Conservation (phyloP, 2,888 invertebrate genomes). For the Zelleria hepariella region DNA sequence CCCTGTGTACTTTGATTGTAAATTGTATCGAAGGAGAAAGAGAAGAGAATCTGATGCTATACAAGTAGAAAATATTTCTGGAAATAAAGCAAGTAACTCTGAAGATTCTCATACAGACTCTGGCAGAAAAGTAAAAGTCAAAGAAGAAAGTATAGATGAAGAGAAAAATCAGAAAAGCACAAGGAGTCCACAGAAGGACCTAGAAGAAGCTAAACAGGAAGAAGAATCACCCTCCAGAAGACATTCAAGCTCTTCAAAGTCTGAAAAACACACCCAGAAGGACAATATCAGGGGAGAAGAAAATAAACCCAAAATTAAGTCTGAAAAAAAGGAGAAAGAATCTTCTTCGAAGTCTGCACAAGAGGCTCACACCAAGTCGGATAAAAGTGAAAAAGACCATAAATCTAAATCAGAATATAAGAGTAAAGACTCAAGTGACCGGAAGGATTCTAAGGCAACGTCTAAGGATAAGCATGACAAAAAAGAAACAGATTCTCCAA, state of each 20-base stretch:
- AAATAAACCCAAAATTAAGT: not conserved
- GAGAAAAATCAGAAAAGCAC: not conserved
- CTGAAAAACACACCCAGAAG: too few species aligned
- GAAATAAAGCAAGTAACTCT: not conserved
- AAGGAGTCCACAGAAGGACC: not conserved
- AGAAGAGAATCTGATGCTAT: not conserved
- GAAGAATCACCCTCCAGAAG: not conserved
- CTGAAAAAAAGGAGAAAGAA: conserved; percentile 5
- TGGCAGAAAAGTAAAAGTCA: not conserved
- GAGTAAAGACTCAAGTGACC: not conserved
- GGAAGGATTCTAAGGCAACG: too few species aligned
- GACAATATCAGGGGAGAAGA: not conserved
- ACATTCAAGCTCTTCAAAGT: not conserved
- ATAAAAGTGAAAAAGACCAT: conserved; percentile 2
- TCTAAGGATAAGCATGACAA: too few species aligned
- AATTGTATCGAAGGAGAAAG: conserved; percentile 32
- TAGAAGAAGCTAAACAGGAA: too few species aligned
- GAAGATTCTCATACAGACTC: not conserved
- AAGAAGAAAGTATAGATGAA: not conserved
- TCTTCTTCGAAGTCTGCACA: not conserved
- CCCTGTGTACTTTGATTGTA: conserved; percentile 51
- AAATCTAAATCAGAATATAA: not conserved
- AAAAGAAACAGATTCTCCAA: too few species aligned
- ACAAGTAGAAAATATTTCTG: not conserved
- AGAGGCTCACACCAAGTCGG: not conserved